Conservation (phyloP, 2,113 vertebrate genomes). For the Suricata suricatta region DNA sequence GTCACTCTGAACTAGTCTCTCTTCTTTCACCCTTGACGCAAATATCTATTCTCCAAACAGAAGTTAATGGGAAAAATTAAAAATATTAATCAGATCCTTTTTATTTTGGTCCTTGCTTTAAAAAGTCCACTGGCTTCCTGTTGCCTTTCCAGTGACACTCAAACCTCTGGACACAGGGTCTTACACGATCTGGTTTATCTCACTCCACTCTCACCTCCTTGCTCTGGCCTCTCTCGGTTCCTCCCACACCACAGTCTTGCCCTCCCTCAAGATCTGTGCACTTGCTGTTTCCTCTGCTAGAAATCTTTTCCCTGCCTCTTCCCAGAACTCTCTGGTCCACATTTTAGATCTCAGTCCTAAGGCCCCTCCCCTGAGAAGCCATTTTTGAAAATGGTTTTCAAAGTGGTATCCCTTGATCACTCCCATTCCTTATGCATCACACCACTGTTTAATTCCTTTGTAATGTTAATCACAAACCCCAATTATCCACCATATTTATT, state of each 20-base stretch:
- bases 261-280: neutral
- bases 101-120: neutral
- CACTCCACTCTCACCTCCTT: neutral
- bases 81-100: neutral
- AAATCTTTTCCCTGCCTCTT: neutral
- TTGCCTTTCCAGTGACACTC: neutral
- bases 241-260: too few relatives aligned
- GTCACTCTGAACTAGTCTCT: neutral
- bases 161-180: neutral
- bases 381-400: neutral
- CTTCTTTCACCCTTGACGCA: neutral
- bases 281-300: neutral
- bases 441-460: neutral
- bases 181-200: too few relatives aligned
- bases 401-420: neutral
- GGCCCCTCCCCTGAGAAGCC: neutral
- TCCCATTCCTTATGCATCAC: neutral
- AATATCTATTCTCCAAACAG: neutral
- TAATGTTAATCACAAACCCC: neutral
- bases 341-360: neutral
- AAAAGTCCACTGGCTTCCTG: neutral
- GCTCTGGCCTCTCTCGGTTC: neutral
- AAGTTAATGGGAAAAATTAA: neutral
- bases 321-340: neutral
- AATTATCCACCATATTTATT: neutral